Percentiles rank a stretch among this genome's conserved stretches.
These are phyloP conservation scores for Pogonocherus hispidulus DNA, from an alignment of 2,888 invertebrate species.

Conservation along the genomic window DNA sequence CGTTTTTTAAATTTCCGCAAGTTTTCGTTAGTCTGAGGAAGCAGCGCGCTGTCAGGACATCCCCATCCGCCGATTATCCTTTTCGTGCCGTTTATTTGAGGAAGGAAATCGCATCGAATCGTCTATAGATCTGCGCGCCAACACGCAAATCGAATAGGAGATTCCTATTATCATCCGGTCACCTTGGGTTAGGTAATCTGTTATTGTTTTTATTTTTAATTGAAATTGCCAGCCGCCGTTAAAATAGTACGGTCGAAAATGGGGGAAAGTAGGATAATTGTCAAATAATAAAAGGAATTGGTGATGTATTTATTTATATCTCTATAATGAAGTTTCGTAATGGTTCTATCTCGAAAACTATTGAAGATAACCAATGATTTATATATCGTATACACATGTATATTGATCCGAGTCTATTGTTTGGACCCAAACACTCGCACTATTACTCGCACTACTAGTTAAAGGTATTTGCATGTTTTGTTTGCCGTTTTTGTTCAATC, in stretches of 20 bases:
- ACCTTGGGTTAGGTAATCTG: slow-evolving; percentile 38
- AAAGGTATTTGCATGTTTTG: slow-evolving; percentile 7
- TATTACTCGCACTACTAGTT: no score
- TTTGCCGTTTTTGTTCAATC: slow-evolving; percentile 1
- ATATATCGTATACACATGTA: no score
- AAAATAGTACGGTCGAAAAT: not conserved
- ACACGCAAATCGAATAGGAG: not conserved
- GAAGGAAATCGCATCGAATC: not conserved
- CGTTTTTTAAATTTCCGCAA: not conserved
- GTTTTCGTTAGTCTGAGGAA: not conserved
- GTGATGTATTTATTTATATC: no score
- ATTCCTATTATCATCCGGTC: slow-evolving; percentile 38
- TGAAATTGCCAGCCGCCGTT: slow-evolving; percentile 9
- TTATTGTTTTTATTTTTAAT: slow-evolving; percentile 33
- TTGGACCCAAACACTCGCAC: no score
- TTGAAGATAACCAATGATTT: no score
- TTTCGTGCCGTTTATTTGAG: not conserved
- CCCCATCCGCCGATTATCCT: not conserved
- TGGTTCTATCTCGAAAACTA: no score
- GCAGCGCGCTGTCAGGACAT: not conserved
- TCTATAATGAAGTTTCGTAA: no score
- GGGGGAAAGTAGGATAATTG: no score
- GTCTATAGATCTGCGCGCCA: not conserved
- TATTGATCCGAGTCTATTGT: no score
- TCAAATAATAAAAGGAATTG: no score